Percentiles rank a stretch among this genome's conserved stretches.
Conservation (phyloP, 2,888 invertebrate species). For the Syritta pipiens region DNA sequence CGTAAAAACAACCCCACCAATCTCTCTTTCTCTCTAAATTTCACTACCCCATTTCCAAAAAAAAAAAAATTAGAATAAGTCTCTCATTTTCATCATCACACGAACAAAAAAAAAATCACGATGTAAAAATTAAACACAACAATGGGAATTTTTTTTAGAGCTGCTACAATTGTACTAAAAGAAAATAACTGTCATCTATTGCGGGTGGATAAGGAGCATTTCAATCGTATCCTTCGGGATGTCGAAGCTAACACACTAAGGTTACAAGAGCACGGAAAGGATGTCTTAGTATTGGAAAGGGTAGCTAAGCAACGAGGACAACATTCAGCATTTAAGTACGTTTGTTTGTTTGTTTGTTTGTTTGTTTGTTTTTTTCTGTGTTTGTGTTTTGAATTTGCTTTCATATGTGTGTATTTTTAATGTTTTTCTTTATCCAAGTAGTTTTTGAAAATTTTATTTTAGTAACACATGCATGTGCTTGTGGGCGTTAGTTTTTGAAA, state of each 20-base stretch:
- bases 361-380: conserved; percentile 8
- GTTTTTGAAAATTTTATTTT: background rate
- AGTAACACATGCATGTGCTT: no score
- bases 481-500: no score
- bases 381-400: conserved; percentile 36
- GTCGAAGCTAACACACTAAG: conserved; percentile 93
- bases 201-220: conserved; percentile 91
- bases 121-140: conserved; percentile 26
- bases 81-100: conserved; percentile 11
- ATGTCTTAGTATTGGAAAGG: conserved; percentile 89
- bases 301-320: conserved; percentile 82
- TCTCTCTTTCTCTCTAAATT: no score
- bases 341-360: conserved; percentile 38
- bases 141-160: conserved; percentile 83
- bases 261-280: conserved; percentile 90
- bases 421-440: background rate
- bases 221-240: conserved; percentile 89
- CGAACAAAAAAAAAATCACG: conserved; percentile 16
- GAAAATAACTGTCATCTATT: conserved; percentile 92
- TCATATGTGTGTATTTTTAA: background rate
- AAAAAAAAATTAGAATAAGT: no score
- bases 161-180: conserved; percentile 89
- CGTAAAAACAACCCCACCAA: no score
- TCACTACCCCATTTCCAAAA: no score
- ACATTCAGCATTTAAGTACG: conserved; percentile 83